Evolutionary conservation across 1,140 invertebrate species (phyloP).

Genomic region (Saxidomus purpurata): DNA sequence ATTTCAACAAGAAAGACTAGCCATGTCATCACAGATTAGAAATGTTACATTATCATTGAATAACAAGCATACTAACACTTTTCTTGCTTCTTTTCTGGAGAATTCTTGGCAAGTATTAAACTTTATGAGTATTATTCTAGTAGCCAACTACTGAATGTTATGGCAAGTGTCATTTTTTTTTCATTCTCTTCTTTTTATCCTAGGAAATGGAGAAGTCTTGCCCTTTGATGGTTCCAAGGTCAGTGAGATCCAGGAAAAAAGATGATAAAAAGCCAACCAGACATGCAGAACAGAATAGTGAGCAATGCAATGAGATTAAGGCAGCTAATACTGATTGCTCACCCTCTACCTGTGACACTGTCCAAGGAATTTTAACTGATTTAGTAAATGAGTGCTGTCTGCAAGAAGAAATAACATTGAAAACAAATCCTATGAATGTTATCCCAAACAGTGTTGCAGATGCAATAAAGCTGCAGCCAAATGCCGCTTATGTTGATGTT

Average conservation of each 20-base stretch:
- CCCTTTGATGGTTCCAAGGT: slow-evolving; percentile 27
- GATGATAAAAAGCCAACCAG: neutral
- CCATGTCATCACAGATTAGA: too few relatives aligned
- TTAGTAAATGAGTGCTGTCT: neutral
- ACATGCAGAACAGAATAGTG: neutral
- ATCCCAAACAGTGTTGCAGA: neutral
- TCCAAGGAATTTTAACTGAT: neutral
- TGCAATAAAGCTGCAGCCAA: neutral
- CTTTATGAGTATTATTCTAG: too few relatives aligned
- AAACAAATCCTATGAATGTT: neutral
- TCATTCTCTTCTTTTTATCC: too few relatives aligned
- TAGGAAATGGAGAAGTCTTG: neutral
- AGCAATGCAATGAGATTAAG: neutral
- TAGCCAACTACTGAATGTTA: too few relatives aligned
- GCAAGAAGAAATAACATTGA: neutral
- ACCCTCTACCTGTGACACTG: neutral
- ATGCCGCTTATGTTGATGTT: slow-evolving; percentile 41
- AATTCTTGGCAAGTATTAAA: too few relatives aligned
- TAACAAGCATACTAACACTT: too few relatives aligned
- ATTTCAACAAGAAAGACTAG: too few relatives aligned
- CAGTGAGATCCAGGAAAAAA: neutral
- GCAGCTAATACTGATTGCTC: neutral
- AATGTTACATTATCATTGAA: too few relatives aligned
- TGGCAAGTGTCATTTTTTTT: too few relatives aligned
- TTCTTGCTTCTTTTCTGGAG: too few relatives aligned